Base-by-base conservation (phyloP, 2,888 invertebrate species). In the Ochlodes sylvanus region DNA sequence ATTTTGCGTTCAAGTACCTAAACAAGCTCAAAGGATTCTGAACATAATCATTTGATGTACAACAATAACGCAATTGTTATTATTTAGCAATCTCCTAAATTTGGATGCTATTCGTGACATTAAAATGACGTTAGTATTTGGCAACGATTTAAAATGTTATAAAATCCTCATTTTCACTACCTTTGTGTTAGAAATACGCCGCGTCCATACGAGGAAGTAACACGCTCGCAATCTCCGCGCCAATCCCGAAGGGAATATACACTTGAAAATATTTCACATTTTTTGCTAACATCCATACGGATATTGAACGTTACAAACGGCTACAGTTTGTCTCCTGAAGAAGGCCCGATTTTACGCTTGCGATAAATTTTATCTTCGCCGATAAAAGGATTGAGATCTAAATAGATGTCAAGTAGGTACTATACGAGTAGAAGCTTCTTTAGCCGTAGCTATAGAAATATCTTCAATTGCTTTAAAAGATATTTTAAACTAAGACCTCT, bases 201-300 rank as follows among this genome's bases (percentile, higher is more conserved):
- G 56, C 70, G 55, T 68, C 60, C 60, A 63, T 64, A 60, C 60
- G 60, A 70, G 68, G 68, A 64, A 60, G 61, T 44, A 62, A 32
- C 56, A 58, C 44, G 66, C 69, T 66, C 52, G 64, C 70, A 68
- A 70, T 70, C 70, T 70, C 61, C 70, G 62, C 42, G 56, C 52
- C 61, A 68, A 70, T 55, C 63, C 68, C 68, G 56, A 56, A 42
- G 70, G 69, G 66, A 70, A 70, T 70, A 70, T 70, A 70, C 64
- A 68, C 64, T 64, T 61, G 68, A 68, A 70, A 68, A 70, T 70
- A 68, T 70, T 68, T 68, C 68, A 68, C 70, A 70, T 70, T 62
- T 68, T 61, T 70, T 64, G 54, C 42, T 61, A 63, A 68, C 70
- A 64, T 68, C 70, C 68, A 70, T 58, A 68, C 63, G 58, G 69